Evolutionary conservation across 2,888 invertebrate species (phyloP), one percentile per base, ranked within the genome.

Genomic region (Ectemnius lituratus): DNA sequence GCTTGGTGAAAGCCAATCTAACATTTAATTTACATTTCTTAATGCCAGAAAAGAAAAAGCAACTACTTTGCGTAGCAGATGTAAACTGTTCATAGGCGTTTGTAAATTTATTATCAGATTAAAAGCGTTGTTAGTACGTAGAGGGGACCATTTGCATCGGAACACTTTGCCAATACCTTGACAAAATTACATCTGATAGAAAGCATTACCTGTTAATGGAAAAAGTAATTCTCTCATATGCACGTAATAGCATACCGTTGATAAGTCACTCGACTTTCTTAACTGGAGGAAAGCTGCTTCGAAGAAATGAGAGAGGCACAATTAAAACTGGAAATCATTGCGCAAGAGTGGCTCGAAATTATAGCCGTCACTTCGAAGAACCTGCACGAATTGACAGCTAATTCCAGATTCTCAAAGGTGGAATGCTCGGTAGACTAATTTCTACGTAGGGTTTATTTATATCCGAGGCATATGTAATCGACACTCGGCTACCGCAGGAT

Each of bases 401-500:
- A 77, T 72, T 63, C 68, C 20, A n/a, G 6, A 6, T 37, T 46
- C n/a, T 56, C 16, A 58, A 61, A 73, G 75, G 73, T 70, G 72
- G 62, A 67, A 71, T 64, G 75, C 68, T 70, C 62, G 72, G 47
- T 73, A 78, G 77, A 80, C 80, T 80, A 82, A 83, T 80, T 80
- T 82, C 81, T 73, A 75, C 70, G 75, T 18, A 37, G 60, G 80
- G 80, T 84, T 86, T 87, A 85, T 86, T 87, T 84, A 85, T 79
- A 76, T 75, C 76, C 59, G 70, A 67, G 70, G 66, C 70, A 68
- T 37, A 71, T 88, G 86, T 88, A 88, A 88, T 86, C 84, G 86
- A 88, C 85, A 88, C 88, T 87, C 80, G 78, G 88, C 89, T 89
- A 89, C 89, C 81, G 88, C 82, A 76, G 70, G 5, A 37, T 79